Evolutionary conservation across 1,140 invertebrate genomes (phyloP).

Genomic region (Paralvinella palmiformis): DNA sequence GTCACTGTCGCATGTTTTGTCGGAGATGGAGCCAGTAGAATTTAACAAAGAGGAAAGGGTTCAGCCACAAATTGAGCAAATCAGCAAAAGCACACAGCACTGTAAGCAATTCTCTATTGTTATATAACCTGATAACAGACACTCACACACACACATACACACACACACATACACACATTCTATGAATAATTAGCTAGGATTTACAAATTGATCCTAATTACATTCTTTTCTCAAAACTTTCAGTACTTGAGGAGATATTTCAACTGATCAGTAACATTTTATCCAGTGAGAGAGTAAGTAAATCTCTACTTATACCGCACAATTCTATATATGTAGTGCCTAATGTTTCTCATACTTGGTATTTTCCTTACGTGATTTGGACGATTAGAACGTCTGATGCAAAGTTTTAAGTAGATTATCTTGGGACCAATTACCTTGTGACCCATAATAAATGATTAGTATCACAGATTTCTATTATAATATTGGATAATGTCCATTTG

Average conservation of each 20-base stretch:
- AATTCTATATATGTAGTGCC: too few species aligned
- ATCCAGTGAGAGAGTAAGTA: constrained; percentile 34
- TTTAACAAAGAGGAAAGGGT: constrained; percentile 34
- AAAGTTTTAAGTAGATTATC: too few species aligned
- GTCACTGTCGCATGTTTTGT: constrained; percentile 27
- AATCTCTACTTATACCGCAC: not conserved
- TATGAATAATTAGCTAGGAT: too few species aligned
- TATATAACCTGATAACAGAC: not conserved
- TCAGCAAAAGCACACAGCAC: constrained; percentile 28
- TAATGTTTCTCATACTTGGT: too few species aligned
- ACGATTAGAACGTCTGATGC: too few species aligned
- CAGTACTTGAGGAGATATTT: constrained; percentile 38
- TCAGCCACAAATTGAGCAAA: constrained; percentile 37
- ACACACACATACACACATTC: not conserved
- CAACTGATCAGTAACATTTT: constrained; percentile 28
- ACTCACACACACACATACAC: not conserved
- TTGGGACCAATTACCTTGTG: too few species aligned
- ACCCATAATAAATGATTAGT: too few species aligned
- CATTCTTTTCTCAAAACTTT: not conserved
- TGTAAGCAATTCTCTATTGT: not conserved
- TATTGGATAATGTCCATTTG: too few species aligned
- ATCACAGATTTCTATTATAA: too few species aligned
- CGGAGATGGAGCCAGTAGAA: constrained; percentile 31
- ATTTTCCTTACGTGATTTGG: too few species aligned
- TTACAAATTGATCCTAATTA: not conserved